phyloP scores from a whole-genome alignment of 2,113 vertebrate species.

The Nestor notabilis region DNA sequence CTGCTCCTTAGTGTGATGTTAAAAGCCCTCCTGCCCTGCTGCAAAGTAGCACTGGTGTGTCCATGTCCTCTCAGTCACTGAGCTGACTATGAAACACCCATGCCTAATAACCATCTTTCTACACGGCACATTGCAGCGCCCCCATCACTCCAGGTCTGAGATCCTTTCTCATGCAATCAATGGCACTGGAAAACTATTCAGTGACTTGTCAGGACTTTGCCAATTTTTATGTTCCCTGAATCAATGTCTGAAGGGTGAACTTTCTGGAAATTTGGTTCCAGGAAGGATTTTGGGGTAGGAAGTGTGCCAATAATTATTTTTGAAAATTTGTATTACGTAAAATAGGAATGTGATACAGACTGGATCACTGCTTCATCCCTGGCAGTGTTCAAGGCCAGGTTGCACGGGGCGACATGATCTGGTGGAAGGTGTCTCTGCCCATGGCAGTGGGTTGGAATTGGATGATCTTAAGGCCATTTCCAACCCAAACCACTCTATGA shows the following conservation, averaged over 20 bases:
- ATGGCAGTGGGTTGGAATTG: no score
- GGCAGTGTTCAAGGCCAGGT: no score
- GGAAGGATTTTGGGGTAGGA: neutral
- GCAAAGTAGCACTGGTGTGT: neutral
- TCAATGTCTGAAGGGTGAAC: neutral
- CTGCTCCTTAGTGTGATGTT: accelerated
- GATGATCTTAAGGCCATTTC: no score
- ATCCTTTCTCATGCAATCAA: neutral
- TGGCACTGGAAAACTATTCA: neutral
- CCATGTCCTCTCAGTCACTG: neutral
- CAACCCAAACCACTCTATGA: no score
- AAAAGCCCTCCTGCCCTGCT: neutral
- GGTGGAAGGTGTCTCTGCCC: no score
- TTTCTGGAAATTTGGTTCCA: neutral
- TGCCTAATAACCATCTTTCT: neutral
- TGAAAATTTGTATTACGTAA: neutral
- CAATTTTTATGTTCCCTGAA: neutral
- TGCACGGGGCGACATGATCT: no score
- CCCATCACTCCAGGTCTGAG: neutral
- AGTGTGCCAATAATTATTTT: neutral
- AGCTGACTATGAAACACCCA: neutral
- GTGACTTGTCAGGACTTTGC: neutral
- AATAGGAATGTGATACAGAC: neutral
- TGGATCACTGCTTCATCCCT: neutral
- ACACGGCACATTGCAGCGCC: neutral